phyloP scores from a whole-genome alignment of 1,140 invertebrate species.

The Drosophila punjabiensis region DNA sequence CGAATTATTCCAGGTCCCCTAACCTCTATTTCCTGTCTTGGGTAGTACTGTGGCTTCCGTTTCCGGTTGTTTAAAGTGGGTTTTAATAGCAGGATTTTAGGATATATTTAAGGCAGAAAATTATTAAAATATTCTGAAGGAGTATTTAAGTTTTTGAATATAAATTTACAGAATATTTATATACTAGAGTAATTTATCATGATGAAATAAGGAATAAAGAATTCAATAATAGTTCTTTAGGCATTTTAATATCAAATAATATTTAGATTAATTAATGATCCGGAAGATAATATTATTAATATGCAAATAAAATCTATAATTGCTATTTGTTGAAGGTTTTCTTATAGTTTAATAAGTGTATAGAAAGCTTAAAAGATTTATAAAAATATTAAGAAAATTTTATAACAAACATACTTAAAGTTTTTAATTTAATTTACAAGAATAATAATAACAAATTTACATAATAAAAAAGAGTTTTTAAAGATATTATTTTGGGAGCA shows the following conservation, averaged over 20 bases:
- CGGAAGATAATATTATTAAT: too few species aligned
- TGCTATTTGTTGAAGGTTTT: background rate
- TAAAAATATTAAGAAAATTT: background rate
- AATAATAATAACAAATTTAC: background rate
- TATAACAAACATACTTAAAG: too few species aligned
- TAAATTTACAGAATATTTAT: background rate
- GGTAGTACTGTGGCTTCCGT: constrained; percentile 38
- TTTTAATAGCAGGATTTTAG: too few species aligned
- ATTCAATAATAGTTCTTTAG: background rate
- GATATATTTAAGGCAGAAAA: background rate
- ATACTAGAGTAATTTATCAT: background rate
- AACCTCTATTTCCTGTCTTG: constrained; percentile 36
- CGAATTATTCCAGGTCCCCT: background rate
- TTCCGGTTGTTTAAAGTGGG: constrained; percentile 37
- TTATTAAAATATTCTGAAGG: background rate
- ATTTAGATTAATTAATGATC: too few species aligned
- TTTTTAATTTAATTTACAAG: too few species aligned
- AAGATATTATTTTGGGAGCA: background rate
- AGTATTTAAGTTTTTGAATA: background rate
- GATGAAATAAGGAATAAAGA: background rate
- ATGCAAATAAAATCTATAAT: background rate
- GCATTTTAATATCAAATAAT: too few species aligned
- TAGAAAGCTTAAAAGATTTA: background rate
- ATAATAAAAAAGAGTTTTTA: background rate
- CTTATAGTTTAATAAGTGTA: background rate